Base-by-base conservation (phyloP, 2,888 invertebrate genomes). In the Patella depressa region DNA sequence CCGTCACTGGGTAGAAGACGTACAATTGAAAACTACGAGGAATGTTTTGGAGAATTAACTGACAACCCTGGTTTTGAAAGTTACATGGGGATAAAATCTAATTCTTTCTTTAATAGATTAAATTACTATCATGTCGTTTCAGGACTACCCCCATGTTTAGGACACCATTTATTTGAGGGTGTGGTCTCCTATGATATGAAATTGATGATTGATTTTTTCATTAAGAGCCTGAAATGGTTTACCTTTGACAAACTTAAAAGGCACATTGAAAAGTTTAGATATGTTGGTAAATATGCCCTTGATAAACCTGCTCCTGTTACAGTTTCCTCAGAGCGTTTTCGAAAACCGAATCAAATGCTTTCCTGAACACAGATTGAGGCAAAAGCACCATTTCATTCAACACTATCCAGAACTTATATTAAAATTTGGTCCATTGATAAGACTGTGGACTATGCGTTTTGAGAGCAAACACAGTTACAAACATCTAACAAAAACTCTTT, bases 401-500 rank as follows among this genome's bases (percentile, higher is more conserved):
- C 82, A 82, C 70, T 82, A 79, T 71, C 79, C 83, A 34, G 73
- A 76, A 53, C 76, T 79, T 29, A 79, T 78, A n/a, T 34, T 79
- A 24, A 19, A 29, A 57, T 83, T 79, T 78, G 81, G 83, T 19
- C 80, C 82, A 65, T 71, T 83, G 53, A 77, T 77, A n/a, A 65
- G 77, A 17, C 57, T 78, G 29, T 83, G 83, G 83, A 79, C 80
- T 53, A 71, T 84, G 78, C 59, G 82, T 14, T 83, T 84, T 75
- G 81, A 83, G 73, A 79, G 79, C 53, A 83, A 79, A 74, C 81
- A 83, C 72, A 65, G 76, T 65, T 82, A 72, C 74, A 81, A 77
- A 57, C 81, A 83, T 55, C 72, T 82, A n/a, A n/a, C 14, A n/a
- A 15, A 17, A 59, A 59, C 59, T n/a, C 19, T 59, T 17, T 59